Conservation (phyloP, 2,888 invertebrate genomes). For the Actias luna region DNA sequence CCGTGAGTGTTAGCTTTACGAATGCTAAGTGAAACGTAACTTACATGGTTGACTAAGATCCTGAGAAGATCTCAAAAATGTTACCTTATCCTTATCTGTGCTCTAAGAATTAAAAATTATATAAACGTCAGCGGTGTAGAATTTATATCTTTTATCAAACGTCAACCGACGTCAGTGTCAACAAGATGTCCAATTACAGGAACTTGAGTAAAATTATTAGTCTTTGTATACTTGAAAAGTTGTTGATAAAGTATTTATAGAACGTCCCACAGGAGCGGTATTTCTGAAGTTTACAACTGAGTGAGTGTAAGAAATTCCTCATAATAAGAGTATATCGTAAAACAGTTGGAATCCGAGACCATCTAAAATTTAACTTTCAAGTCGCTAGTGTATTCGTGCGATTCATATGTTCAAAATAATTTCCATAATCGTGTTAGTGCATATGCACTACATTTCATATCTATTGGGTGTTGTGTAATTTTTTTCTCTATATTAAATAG, state of each 20-base stretch:
- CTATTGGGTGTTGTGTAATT: neutral
- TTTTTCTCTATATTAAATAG: too few species aligned
- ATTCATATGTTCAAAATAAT: neutral
- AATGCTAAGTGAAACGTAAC: too few species aligned
- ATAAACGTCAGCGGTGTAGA: too few species aligned
- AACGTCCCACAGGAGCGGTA: neutral
- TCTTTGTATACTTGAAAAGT: neutral
- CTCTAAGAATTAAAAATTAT: too few species aligned
- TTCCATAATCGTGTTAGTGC: neutral
- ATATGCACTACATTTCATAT: neutral
- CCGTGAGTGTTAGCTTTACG: too few species aligned
- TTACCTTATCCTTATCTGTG: too few species aligned
- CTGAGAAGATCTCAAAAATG: too few species aligned
- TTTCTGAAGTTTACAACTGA: neutral
- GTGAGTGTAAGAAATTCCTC: conserved; percentile 2
- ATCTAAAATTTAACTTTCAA: neutral
- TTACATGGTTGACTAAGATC: too few species aligned
- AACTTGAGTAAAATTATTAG: conserved; percentile 21
- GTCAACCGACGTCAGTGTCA: neutral
- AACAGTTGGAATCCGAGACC: neutral
- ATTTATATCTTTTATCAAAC: neutral
- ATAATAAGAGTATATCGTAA: too few species aligned
- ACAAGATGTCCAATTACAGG: conserved; percentile 19
- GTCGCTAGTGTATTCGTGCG: neutral
- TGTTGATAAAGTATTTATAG: neutral